A percentile compares a stretch with the other conserved stretches of the same genome.
phyloP scores from a whole-genome alignment of 2,888 invertebrate genomes.

The Rhaphigaster nebulosa region DNA sequence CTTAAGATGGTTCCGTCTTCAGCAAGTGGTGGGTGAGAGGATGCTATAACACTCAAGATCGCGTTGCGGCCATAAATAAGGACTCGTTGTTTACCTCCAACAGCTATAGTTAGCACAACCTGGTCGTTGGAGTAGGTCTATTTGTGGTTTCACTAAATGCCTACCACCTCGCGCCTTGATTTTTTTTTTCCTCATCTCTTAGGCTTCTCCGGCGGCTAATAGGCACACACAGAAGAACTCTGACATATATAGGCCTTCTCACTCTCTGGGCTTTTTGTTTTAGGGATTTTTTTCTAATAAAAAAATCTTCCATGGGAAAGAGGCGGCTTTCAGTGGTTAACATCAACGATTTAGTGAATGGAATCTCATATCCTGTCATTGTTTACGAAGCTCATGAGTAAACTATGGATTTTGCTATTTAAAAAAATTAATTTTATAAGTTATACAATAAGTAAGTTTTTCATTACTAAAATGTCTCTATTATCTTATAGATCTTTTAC shows the following conservation, averaged over 20 bases:
- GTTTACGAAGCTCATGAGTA: too few species aligned
- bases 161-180: slow-evolving; percentile 24
- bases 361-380: background rate
- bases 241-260: slow-evolving; percentile 49
- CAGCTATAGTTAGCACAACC: slow-evolving; percentile 32
- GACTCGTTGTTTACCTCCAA: background rate
- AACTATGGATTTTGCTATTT: too few species aligned
- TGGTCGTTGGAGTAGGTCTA: background rate
- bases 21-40: background rate
- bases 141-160: slow-evolving; percentile 43
- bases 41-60: background rate
- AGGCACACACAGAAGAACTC: slow-evolving; percentile 13
- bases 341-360: background rate
- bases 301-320: background rate
- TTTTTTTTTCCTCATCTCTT: background rate
- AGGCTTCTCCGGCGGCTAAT: background rate
- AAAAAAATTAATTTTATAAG: too few species aligned
- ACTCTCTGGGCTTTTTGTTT: background rate
- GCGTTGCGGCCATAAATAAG: background rate
- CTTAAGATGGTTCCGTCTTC: background rate
- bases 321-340: background rate
- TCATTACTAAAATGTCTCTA: too few species aligned
- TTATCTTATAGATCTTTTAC: too few species aligned
- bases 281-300: background rate
- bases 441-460: too few species aligned